Percentiles rank a stretch among this genome's conserved stretches.
These are phyloP conservation scores for Stichopus horrens DNA, from an alignment of 53 echinoderm and acorn worm genomes.

Conservation along the genomic window DNA sequence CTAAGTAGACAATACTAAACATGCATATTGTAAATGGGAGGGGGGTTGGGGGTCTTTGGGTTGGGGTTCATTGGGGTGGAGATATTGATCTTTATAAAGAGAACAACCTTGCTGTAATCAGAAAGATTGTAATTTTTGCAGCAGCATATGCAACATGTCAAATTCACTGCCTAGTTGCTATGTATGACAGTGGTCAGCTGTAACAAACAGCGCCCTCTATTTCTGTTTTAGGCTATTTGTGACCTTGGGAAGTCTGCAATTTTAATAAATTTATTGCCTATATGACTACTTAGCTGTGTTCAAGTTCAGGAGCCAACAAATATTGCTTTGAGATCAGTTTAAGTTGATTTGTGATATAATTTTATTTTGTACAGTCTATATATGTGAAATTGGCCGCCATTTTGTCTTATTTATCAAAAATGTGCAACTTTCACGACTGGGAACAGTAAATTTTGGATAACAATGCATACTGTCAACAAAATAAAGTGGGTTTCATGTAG, in stretches of 20 bases:
- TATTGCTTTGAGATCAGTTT: neutral
- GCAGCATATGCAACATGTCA: too few species aligned
- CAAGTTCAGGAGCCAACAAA: neutral
- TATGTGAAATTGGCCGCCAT: neutral
- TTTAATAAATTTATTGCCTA: neutral
- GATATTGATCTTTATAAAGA: too few species aligned
- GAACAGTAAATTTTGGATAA: slow-evolving; percentile 1
- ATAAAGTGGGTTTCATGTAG: slow-evolving; percentile 25
- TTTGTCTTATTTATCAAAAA: neutral
- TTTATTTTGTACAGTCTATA: slow-evolving; percentile 12
- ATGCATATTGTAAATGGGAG: too few species aligned
- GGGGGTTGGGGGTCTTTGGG: too few species aligned
- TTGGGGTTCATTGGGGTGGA: too few species aligned
- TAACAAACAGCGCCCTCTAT: slow-evolving; percentile 3
- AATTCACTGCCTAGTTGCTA: neutral
- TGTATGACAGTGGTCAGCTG: neutral
- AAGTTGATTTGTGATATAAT: slow-evolving; percentile 6
- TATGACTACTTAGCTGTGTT: neutral
- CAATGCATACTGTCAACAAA: neutral
- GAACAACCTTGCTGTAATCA: too few species aligned
- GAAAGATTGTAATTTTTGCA: too few species aligned
- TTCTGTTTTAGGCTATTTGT: neutral
- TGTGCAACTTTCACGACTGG: neutral
- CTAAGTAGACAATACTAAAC: too few species aligned
- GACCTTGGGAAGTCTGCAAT: neutral